These are phyloP conservation scores for Tromatobia lineatoria DNA, from an alignment of 2,888 invertebrate genomes.

Conservation along the genomic window DNA sequence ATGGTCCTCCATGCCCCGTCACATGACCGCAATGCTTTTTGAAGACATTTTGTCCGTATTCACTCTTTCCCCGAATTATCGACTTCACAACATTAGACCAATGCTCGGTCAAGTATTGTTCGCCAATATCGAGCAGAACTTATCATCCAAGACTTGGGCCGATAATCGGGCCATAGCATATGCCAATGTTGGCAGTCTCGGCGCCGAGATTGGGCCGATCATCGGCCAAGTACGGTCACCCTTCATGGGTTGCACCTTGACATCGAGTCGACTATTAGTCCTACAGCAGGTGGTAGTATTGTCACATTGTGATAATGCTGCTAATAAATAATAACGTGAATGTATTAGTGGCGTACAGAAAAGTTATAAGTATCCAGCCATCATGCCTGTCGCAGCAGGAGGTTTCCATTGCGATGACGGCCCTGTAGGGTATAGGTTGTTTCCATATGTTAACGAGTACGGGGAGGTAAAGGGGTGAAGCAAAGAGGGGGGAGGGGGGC, in stretches of 20 bases:
- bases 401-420: conserved; percentile 39
- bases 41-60: conserved; percentile 29
- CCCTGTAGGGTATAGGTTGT: background rate
- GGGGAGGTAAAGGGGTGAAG: background rate
- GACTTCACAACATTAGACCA: no score
- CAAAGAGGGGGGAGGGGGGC: background rate
- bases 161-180: no score
- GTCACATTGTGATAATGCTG: conserved; percentile 60
- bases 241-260: conserved; percentile 14
- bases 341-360: conserved; percentile 30
- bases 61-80: conserved; percentile 10
- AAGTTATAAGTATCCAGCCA: conserved; percentile 49
- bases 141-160: no score
- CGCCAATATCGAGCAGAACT: no score
- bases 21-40: no score
- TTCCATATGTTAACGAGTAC: conserved; percentile 4
- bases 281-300: conserved; percentile 47
- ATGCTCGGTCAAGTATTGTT: no score
- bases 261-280: conserved; percentile 24
- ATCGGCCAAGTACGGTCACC: no score
- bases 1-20: background rate
- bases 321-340: conserved; percentile 64
- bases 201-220: no score
- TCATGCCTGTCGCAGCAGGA: conserved; percentile 12
- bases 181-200: no score